A percentile compares a stretch with the other conserved stretches of the same genome.
Conservation (phyloP, 2,888 invertebrate species). For the Spilarctia lutea region DNA sequence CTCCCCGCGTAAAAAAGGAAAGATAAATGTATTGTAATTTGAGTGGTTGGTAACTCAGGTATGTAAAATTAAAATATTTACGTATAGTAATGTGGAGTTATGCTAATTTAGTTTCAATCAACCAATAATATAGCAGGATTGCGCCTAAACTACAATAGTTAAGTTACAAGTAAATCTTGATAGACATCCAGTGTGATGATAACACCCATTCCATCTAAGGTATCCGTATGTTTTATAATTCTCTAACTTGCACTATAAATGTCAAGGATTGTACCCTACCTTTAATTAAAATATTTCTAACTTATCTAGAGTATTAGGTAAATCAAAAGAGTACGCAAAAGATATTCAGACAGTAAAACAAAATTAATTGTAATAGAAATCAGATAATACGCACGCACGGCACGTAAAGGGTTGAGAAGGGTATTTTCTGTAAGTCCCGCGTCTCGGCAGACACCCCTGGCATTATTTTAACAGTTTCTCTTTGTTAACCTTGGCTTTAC, state of each 20-base stretch:
- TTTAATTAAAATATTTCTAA: neutral
- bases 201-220: no score
- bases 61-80: no score
- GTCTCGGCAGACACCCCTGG: slow-evolving; percentile 39
- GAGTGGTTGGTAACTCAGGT: no score
- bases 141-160: no score
- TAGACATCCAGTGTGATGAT: no score
- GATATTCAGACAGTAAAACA: slow-evolving; percentile 37
- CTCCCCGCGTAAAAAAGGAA: no score
- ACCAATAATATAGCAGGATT: no score
- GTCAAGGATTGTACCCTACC: neutral
- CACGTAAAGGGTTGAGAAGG: slow-evolving; percentile 61
- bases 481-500: slow-evolving; percentile 8
- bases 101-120: no score
- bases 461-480: slow-evolving; percentile 16
- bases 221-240: no score
- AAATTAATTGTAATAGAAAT: slow-evolving; percentile 63
- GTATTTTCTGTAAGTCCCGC: slow-evolving; percentile 50
- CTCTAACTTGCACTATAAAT: neutral
- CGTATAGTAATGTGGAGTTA: no score
- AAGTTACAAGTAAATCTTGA: no score
- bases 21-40: no score
- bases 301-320: neutral
- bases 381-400: slow-evolving; percentile 54
- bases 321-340: neutral